A percentile compares a stretch with the other conserved stretches of the same genome.
Conservation (phyloP, 2,888 invertebrate genomes). For the Liodrosophila aerea region DNA sequence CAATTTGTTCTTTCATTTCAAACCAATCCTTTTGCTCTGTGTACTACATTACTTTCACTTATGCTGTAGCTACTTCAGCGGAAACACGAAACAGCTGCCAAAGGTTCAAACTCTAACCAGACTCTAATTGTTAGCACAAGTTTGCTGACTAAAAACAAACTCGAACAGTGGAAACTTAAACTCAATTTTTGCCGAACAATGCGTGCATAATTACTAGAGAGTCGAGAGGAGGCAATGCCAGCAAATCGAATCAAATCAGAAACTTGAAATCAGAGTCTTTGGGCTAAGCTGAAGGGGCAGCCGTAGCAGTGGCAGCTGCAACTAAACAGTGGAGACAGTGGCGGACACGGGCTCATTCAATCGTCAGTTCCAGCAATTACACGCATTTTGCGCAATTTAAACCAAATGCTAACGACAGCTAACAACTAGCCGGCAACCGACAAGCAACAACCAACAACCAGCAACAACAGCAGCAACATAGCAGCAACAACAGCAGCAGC, state of each 20-base stretch:
- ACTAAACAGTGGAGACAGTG: constrained; percentile 30
- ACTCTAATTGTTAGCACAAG: constrained; percentile 40
- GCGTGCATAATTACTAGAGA: constrained; percentile 65
- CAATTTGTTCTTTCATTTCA: too few relatives aligned
- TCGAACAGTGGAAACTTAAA: constrained; percentile 44
- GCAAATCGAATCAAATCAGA: constrained; percentile 66
- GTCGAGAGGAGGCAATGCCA: constrained; percentile 9
- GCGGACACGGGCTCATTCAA: constrained; percentile 69
- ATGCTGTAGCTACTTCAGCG: neutral
- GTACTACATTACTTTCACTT: too few relatives aligned
- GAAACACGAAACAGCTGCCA: neutral
- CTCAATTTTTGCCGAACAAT: constrained; percentile 74
- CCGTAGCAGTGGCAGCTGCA: constrained; percentile 49
- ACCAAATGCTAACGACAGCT: constrained; percentile 77
- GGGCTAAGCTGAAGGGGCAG: constrained; percentile 26
- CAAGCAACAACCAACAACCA: constrained; percentile 44
- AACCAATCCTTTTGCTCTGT: too few relatives aligned
- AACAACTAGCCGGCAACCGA: constrained; percentile 64
- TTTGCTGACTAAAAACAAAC: constrained; percentile 61
- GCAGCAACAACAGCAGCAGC: constrained; percentile 22
- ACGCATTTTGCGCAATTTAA: constrained; percentile 78
- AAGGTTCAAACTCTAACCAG: neutral
- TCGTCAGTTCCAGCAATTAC: constrained; percentile 78
- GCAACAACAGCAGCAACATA: constrained; percentile 10
- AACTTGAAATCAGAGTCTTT: constrained; percentile 70